Conservation (phyloP, 1,140 invertebrate species). For the Drosophila tristis region DNA sequence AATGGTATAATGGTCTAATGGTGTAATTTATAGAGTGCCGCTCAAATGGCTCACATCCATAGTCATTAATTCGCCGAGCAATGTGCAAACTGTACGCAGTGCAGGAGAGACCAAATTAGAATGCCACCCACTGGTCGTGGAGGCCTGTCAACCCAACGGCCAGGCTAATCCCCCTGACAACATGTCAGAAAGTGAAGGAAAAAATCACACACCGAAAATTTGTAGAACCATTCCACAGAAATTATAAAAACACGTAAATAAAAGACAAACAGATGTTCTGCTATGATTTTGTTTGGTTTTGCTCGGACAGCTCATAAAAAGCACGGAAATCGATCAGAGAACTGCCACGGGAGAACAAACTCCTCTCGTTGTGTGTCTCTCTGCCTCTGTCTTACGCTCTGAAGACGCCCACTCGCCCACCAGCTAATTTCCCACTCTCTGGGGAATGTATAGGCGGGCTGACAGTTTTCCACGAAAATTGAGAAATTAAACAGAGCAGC, state of each 20-base stretch:
- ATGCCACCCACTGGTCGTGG: conserved; percentile 37
- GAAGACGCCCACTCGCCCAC: conserved; percentile 18
- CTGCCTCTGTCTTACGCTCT: neutral
- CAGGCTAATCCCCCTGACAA: conserved; percentile 54
- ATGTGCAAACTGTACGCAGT: conserved; percentile 47
- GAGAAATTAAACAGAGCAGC: conserved; percentile 41
- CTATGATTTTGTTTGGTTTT: conserved; percentile 40
- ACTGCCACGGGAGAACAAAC: neutral
- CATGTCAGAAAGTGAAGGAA: conserved; percentile 40
- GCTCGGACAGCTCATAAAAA: conserved; percentile 37
- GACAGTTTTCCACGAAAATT: conserved; percentile 28
- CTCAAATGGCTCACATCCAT: conserved; percentile 45
- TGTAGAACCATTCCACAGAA: conserved; percentile 23
- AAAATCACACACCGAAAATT: conserved; percentile 11
- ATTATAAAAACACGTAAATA: conserved; percentile 38
- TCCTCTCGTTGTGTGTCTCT: neutral
- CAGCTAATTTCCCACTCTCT: conserved; percentile 1
- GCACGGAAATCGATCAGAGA: conserved; percentile 34
- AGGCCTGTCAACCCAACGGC: conserved; percentile 54
- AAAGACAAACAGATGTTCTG: conserved; percentile 54
- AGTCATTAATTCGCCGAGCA: conserved; percentile 45
- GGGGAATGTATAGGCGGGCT: conserved; percentile 20
- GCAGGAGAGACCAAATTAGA: conserved; percentile 44
- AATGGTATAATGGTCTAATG: neutral
- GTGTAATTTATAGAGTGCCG: conserved; percentile 42